Conservation (phyloP, 2,888 invertebrate species). For the Carterocephalus palaemon region DNA sequence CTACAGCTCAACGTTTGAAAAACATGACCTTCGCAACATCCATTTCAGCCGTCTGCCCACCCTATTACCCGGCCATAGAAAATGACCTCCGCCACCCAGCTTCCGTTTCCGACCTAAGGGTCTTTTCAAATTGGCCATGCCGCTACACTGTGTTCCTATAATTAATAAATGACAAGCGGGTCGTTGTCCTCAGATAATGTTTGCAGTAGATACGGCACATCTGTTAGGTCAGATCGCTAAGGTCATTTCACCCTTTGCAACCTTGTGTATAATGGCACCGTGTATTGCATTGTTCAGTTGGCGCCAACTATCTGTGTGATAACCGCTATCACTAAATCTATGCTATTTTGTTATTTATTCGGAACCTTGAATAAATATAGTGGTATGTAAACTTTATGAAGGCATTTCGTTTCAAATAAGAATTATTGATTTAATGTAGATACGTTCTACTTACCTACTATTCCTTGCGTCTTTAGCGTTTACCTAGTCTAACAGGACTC, state of each 20-base stretch:
- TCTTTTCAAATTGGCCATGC: slow-evolving; percentile 53
- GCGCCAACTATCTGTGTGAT: slow-evolving; percentile 15
- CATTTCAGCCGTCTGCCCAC: slow-evolving; percentile 54
- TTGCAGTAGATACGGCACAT: slow-evolving; percentile 70
- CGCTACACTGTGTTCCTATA: slow-evolving; percentile 59
- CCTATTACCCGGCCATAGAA: slow-evolving; percentile 45
- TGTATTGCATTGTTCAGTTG: slow-evolving; percentile 15
- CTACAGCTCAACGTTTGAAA: too few relatives aligned
- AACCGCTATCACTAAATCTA: slow-evolving; percentile 10
- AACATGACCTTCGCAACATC: slow-evolving; percentile 63
- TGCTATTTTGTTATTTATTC: background rate
- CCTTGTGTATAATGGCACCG: slow-evolving; percentile 37
- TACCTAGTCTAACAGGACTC: too few relatives aligned
- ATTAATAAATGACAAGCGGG: slow-evolving; percentile 74
- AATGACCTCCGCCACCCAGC: slow-evolving; percentile 41
- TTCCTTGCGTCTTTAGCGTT: too few relatives aligned
- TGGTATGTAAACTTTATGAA: background rate
- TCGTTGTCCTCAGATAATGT: slow-evolving; percentile 71
- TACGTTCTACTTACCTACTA: too few relatives aligned
- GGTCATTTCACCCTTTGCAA: slow-evolving; percentile 56
- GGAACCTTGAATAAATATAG: background rate
- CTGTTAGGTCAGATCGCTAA: slow-evolving; percentile 65
- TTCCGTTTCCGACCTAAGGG: slow-evolving; percentile 29
- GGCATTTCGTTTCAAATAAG: background rate
- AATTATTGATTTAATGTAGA: too few relatives aligned